Conservation (phyloP, 2,888 invertebrate species). For the Lobophora halterata region DNA sequence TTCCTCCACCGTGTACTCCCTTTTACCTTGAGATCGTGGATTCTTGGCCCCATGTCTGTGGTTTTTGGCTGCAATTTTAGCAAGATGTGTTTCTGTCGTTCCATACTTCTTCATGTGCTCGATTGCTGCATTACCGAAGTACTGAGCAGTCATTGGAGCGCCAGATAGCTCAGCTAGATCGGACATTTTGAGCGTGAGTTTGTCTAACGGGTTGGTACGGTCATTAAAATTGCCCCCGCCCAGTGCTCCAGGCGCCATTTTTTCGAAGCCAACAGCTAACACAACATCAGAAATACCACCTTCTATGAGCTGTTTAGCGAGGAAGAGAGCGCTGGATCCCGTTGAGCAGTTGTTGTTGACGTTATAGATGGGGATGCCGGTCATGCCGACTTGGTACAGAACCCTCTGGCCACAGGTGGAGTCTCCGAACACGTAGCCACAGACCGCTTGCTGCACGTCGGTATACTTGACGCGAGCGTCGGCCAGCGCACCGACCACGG, state of each 20-base stretch:
- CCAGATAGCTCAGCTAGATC: slow-evolving; percentile 89
- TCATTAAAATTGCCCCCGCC: slow-evolving; percentile 86
- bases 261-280: slow-evolving; percentile 97
- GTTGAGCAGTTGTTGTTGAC: slow-evolving; percentile 99
- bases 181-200: slow-evolving; percentile 91
- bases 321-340: slow-evolving; percentile 94
- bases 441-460: slow-evolving; percentile 93
- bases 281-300: slow-evolving; percentile 93
- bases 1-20: slow-evolving; percentile 94
- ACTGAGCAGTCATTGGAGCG: slow-evolving; percentile 94
- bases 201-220: slow-evolving; percentile 94
- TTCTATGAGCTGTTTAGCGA: slow-evolving; percentile 96
- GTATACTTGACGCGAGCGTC: slow-evolving; percentile 90
- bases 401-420: slow-evolving; percentile 97
- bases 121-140: slow-evolving; percentile 97
- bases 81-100: slow-evolving; percentile 95
- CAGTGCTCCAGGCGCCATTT: slow-evolving; percentile 97
- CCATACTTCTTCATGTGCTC: slow-evolving; percentile 99
- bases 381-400: slow-evolving; percentile 96
- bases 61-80: slow-evolving; percentile 98
- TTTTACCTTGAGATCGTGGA: slow-evolving; percentile 97
- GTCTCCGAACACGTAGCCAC: slow-evolving; percentile 97
- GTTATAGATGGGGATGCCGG: slow-evolving; percentile 98
- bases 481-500: slow-evolving; percentile 91
- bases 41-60: slow-evolving; percentile 98